Base-by-base conservation (phyloP, 2,113 vertebrate genomes). In the Charadrius vociferus region DNA sequence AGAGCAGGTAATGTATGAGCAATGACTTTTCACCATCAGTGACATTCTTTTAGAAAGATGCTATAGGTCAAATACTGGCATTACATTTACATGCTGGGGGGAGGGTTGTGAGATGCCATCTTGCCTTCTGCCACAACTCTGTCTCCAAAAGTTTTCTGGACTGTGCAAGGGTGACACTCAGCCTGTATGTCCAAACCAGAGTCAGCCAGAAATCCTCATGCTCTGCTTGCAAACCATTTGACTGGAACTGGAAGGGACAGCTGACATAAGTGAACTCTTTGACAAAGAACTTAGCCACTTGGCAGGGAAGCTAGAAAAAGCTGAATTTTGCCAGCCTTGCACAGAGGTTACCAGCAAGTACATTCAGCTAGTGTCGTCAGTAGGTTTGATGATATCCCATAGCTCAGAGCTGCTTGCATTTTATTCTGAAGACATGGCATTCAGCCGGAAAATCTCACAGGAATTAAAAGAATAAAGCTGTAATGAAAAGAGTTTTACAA, bases 241-340 rank as follows among this genome's bases (percentile, higher is more conserved):
- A 93, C 61, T 79, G 83, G 91, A 95, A 95, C 72, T 55, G 67
- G 80, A 86, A 91, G 53, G 73, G 88, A 93, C 86, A 89, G 88
- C 88, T 93, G 95, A 89, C 81, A 67, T 72, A 91, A 79, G 88
- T 32, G 61, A 86, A 74, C 72, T 67, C 82, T 90, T 86, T 89
- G 82, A 84, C 72, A 72, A 81, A 93, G 90, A 75, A 52, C 63
- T 67, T 52, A 47, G 56, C 17, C 53, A 17, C 52, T 92, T 65
- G 65, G 83, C 92, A 91, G 73, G 61, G 41, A 80, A 68, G 49
- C 61, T 36, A 49, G 47, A 77, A 84, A 92, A 80, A 50, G 30
- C 36, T 61, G 14, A 13, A 32, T 81, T 52, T 65, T 66, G 88
- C 83, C 80, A 89, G 81, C 43, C 63, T 94, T 82, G 90, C 67